Base-by-base conservation (phyloP, 2,888 invertebrate genomes). In the Callosobruchus maculatus region DNA sequence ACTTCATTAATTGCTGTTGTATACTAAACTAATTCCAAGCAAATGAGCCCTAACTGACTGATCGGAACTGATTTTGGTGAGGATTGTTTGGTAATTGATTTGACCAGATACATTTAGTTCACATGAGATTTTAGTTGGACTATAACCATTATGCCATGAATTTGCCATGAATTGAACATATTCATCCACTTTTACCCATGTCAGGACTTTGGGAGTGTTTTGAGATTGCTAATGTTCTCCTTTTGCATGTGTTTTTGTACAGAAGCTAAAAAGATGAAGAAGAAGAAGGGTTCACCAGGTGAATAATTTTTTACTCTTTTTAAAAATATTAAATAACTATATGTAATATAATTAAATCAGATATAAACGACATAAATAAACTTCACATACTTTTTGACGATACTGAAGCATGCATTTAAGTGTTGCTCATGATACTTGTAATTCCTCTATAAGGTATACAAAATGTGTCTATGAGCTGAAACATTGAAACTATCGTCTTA, bases 201-300 rank as follows among this genome's bases (percentile, higher is more conserved):
- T 84, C 85, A 85, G 86, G 86, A 87, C 86, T 87, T 85, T 86
- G 86, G 86, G 86, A 86, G 86, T 86, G 86, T 86, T 86, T 86
- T 87, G 86, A 86, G 85, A 86, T 87, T 86, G 87, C 87, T 87
- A 87, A 87, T 88, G 86, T 87, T 87, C 84, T 87, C 86, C 87
- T 87, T 88, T 88, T 88, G 88, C 88, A 88, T 88, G 88, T 88
- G 86, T 88, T 87, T 88, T 88, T 88, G 86, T 90, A 89, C 90
- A 96, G 96, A 96, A 93, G 95, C 95, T 92, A 96, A 96, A 95
- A 96, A 96, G 93, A 94, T 94, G 91, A 93, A 94, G 92, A 94
- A 94, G 92, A 95, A 95, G 92, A 96, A 95, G 92, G 95, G 95
- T 88, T 89, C 94, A 89, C 90, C 94, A 91, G 95, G 95, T 95